phyloP scores from a whole-genome alignment of 2,113 vertebrate species.

The Aegypius monachus region DNA sequence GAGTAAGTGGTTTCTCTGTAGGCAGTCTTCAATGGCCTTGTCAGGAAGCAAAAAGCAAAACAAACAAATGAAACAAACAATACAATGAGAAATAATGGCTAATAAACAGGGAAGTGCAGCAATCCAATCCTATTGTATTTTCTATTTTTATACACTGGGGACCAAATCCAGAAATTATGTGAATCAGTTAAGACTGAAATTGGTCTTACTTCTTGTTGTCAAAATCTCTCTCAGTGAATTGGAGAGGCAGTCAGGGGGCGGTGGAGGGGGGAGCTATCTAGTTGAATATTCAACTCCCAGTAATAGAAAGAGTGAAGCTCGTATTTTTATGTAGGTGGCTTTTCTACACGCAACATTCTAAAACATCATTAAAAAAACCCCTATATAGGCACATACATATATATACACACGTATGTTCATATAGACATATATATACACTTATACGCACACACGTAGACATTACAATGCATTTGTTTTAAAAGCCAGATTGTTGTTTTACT shows the following conservation, averaged over 20 bases:
- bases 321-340: not conserved
- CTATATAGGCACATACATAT: too few species aligned
- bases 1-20: slow-evolving; percentile 30
- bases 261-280: not conserved
- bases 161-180: not conserved
- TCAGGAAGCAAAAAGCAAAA: slow-evolving; percentile 41
- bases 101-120: slow-evolving; percentile 4
- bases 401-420: not conserved
- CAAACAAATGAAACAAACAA: slow-evolving; percentile 13
- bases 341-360: not conserved
- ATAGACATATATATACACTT: not conserved
- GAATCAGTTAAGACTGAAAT: slow-evolving; percentile 9
- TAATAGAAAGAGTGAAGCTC: not conserved
- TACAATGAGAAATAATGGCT: slow-evolving; percentile 20
- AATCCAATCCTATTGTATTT: slow-evolving; percentile 32
- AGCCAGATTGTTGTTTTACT: not conserved
- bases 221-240: not conserved
- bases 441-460: not conserved
- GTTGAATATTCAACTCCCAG: not conserved
- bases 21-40: slow-evolving; percentile 10
- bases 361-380: fast-evolving
- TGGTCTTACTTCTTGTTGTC: not conserved
- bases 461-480: not conserved
- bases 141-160: not conserved
- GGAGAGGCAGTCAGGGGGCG: not conserved